Conservation (phyloP, 2,113 vertebrate genomes). For the Oenanthe oenanthe region DNA sequence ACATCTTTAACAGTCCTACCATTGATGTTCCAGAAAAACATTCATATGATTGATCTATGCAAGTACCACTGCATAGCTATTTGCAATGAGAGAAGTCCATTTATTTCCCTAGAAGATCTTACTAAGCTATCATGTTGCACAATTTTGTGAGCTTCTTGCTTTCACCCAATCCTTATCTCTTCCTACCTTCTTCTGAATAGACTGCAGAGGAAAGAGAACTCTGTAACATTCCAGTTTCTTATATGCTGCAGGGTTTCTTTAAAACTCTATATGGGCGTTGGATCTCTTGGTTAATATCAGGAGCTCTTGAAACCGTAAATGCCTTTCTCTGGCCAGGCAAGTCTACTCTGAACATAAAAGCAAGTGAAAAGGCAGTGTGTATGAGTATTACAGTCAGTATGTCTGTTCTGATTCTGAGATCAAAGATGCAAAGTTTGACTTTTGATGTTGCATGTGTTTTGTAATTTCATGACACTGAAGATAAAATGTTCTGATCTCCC, state of each 20-base stretch:
- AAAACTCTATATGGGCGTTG: neutral
- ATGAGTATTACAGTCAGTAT: neutral
- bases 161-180: neutral
- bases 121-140: neutral
- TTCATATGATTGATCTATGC: neutral
- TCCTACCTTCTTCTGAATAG: neutral
- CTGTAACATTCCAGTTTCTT: neutral
- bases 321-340: neutral
- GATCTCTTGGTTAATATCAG: neutral
- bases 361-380: neutral
- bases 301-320: neutral
- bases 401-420: conserved; percentile 5
- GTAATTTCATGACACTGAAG: neutral
- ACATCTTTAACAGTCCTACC: neutral
- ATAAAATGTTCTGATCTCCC: neutral
- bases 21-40: neutral
- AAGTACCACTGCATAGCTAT: neutral
- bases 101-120: neutral
- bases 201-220: neutral
- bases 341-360: neutral
- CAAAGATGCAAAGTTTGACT: neutral
- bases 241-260: neutral
- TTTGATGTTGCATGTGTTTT: neutral
- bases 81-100: neutral
- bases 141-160: neutral